Percentiles rank a stretch among this genome's conserved stretches.
Evolutionary conservation across 2,797 vertebrate genomes (phyloP).

Genomic region (Poecile montanus): DNA sequence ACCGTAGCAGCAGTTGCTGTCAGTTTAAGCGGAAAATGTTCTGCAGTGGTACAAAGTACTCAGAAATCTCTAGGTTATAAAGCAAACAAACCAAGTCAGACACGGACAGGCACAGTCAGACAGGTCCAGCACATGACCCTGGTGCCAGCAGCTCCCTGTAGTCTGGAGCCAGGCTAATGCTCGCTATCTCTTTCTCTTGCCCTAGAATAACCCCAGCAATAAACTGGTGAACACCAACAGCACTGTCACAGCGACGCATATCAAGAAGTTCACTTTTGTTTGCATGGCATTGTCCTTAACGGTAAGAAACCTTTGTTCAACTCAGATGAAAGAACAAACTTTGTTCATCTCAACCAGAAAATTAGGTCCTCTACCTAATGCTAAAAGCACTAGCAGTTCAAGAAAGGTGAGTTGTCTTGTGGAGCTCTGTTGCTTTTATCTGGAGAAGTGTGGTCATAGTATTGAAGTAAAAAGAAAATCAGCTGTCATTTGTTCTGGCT

Average conservation of each 20-base stretch:
- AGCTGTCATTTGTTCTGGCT: neutral
- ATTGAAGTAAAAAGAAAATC: neutral
- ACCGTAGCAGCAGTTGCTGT: neutral
- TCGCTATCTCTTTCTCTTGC: slow-evolving; percentile 33
- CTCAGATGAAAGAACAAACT: no score
- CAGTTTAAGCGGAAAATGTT: slow-evolving; percentile 3
- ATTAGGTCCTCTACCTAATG: neutral
- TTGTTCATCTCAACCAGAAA: neutral
- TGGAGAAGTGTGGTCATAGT: neutral
- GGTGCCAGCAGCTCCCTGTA: neutral
- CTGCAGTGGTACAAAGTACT: neutral
- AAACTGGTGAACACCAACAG: slow-evolving; percentile 82
- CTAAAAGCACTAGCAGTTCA: neutral
- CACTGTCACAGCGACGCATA: slow-evolving; percentile 88
- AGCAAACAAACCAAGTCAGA: slow-evolving; percentile 4
- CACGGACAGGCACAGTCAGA: neutral
- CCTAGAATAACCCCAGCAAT: slow-evolving; percentile 94
- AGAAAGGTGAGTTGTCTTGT: slow-evolving; percentile 20
- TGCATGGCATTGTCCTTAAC: slow-evolving; percentile 93
- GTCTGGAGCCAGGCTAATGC: slow-evolving; percentile 35
- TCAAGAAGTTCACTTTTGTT: slow-evolving; percentile 96
- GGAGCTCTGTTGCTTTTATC: neutral
- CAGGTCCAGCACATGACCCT: neutral
- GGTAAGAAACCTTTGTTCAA: slow-evolving; percentile 81
- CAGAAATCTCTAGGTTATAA: slow-evolving; percentile 7